Evolutionary conservation across 1,140 invertebrate genomes (phyloP).

Genomic region (Drosophila nikananu): DNA sequence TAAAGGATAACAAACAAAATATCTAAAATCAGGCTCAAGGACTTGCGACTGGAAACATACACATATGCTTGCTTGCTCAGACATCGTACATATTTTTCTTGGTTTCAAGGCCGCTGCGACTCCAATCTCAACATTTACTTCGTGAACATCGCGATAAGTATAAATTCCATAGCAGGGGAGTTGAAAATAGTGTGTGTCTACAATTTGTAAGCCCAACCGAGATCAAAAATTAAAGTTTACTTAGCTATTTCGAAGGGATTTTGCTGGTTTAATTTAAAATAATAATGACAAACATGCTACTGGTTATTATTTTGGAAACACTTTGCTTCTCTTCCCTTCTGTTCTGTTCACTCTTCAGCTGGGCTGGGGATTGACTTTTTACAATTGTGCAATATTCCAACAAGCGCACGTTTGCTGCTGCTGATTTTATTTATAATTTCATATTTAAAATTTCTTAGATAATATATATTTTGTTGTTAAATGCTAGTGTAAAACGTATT

Average conservation of each 20-base stretch:
- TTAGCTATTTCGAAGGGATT: slow-evolving; percentile 15
- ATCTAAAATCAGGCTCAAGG: slow-evolving; percentile 24
- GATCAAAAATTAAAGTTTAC: slow-evolving; percentile 27
- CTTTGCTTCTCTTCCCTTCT: neutral
- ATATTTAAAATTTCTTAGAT: slow-evolving; percentile 66
- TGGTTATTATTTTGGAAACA: slow-evolving; percentile 32
- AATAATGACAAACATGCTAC: slow-evolving; percentile 26
- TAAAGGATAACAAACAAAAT: slow-evolving; percentile 38
- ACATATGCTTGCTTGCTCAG: neutral
- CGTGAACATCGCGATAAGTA: slow-evolving; percentile 25
- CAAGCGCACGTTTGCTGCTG: slow-evolving; percentile 22
- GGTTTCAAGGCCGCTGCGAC: slow-evolving; percentile 23
- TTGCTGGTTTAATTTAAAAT: slow-evolving; percentile 17
- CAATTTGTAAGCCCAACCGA: slow-evolving; percentile 34
- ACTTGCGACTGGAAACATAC: slow-evolving; percentile 12
- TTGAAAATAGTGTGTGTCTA: slow-evolving; percentile 4
- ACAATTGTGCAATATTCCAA: slow-evolving; percentile 54
- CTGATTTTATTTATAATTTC: slow-evolving; percentile 52
- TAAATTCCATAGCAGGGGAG: slow-evolving; percentile 29
- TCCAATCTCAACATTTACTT: slow-evolving; percentile 33
- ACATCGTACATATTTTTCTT: slow-evolving; percentile 18
- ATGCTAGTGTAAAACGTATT: slow-evolving; percentile 62
- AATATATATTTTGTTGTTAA: slow-evolving; percentile 49
- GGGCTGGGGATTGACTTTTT: slow-evolving; percentile 49
- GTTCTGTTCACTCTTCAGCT: slow-evolving; percentile 29